These are phyloP conservation scores for Erpornis zantholeuca DNA, from an alignment of 2,113 vertebrate genomes.

Conservation along the genomic window DNA sequence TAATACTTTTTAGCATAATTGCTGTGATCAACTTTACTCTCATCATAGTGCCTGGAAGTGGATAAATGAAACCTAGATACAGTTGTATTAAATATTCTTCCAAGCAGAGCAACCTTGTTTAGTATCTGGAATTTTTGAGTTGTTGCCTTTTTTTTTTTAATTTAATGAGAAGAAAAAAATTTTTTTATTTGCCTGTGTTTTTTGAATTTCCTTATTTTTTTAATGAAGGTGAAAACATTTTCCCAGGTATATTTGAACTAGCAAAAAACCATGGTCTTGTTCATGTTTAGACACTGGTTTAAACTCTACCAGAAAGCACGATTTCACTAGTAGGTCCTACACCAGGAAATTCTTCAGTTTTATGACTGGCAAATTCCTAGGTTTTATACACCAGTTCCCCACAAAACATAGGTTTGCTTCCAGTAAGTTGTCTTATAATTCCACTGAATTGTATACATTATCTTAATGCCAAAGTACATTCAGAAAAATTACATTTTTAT, in stretches of 20 bases:
- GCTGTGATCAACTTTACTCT: background rate
- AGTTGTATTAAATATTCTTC: background rate
- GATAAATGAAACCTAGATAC: background rate
- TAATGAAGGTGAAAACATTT: background rate
- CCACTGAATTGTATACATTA: background rate
- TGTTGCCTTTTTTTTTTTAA: fast-evolving
- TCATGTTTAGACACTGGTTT: background rate
- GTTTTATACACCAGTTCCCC: background rate
- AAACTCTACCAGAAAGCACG: background rate
- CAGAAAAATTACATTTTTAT: background rate
- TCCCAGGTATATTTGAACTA: background rate
- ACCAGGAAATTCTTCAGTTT: background rate
- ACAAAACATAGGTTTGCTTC: background rate
- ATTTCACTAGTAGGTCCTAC: background rate
- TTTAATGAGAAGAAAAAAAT: background rate
- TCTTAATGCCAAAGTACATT: background rate
- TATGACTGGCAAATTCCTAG: background rate
- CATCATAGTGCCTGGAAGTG: background rate
- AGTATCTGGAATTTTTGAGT: background rate
- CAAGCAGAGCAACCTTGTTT: background rate
- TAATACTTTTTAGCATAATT: background rate
- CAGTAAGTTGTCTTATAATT: background rate
- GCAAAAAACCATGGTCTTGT: fast-evolving
- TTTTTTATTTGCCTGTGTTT: background rate
- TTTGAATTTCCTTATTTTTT: background rate